Conservation (phyloP, 2,797 vertebrate genomes). For the Lacerta bilineata region DNA sequence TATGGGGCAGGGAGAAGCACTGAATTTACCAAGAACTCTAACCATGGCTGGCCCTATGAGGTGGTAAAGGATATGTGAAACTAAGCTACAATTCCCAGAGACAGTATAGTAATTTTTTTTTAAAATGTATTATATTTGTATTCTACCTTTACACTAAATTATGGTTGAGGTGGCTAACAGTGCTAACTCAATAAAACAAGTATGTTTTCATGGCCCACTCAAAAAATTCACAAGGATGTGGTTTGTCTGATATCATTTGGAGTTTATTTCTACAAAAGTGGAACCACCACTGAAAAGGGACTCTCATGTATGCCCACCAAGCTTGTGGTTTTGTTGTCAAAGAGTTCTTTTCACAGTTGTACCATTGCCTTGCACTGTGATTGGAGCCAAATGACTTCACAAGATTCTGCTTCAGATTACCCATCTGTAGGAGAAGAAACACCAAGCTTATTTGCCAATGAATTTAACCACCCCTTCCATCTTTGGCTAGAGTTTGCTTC, state of each 20-base stretch:
- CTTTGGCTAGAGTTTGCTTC: neutral
- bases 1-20: neutral
- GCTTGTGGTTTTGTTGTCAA: neutral
- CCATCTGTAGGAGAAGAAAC: conserved; percentile 13
- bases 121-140: neutral
- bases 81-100: neutral
- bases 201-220: too few species aligned
- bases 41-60: neutral
- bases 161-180: neutral
- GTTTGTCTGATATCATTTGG: too few species aligned
- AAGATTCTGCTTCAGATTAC: conserved; percentile 30
- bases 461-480: conserved; percentile 47
- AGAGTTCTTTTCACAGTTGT: neutral
- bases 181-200: too few species aligned
- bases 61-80: neutral
- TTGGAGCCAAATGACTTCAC: conserved; percentile 5
- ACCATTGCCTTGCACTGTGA: conserved; percentile 9
- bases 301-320: too few species aligned
- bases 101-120: neutral
- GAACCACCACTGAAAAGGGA: too few species aligned
- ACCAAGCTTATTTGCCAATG: conserved; percentile 31
- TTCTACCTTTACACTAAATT: neutral
- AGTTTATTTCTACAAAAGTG: too few species aligned
- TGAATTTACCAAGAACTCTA: neutral
- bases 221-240: too few species aligned